Percentiles rank a stretch among this genome's conserved stretches.
Conservation (phyloP, 2,888 invertebrate species). For the Hirudinaria manillensis region DNA sequence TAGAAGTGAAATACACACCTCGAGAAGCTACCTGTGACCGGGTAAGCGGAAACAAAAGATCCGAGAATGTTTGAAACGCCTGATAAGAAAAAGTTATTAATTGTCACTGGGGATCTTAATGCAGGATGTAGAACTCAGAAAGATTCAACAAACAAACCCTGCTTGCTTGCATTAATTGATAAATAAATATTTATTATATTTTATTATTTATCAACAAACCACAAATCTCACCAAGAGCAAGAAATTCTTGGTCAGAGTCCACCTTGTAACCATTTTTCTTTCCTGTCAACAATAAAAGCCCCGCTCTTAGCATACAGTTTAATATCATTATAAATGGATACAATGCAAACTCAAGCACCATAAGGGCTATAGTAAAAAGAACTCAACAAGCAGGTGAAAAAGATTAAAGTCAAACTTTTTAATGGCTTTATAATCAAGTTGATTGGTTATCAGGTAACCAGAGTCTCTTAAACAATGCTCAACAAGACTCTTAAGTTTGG, state of each 20-base stretch:
- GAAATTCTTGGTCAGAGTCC: slow-evolving; percentile 85
- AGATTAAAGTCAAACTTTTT: too few relatives aligned
- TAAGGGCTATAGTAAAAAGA: too few relatives aligned
- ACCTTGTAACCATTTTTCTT: slow-evolving; percentile 57
- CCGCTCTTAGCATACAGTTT: too few relatives aligned
- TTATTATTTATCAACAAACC: too few relatives aligned
- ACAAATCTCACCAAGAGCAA: slow-evolving; percentile 62
- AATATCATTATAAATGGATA: too few relatives aligned
- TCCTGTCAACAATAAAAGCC: slow-evolving; percentile 44
- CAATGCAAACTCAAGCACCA: too few relatives aligned
- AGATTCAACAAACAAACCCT: slow-evolving; percentile 1
- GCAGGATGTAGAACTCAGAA: background rate
- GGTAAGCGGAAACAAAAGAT: slow-evolving; percentile 77
- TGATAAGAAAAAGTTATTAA: slow-evolving; percentile 13
- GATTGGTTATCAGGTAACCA: too few relatives aligned
- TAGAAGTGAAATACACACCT: slow-evolving; percentile 43
- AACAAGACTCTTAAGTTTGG: too few relatives aligned
- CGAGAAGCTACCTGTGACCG: slow-evolving; percentile 62
- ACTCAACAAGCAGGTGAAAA: too few relatives aligned
- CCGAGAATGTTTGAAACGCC: slow-evolving; percentile 72
- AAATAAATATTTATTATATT: background rate
- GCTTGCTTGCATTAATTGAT: background rate
- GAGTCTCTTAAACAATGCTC: too few relatives aligned
- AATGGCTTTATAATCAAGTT: too few relatives aligned
- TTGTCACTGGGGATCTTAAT: background rate